These are phyloP conservation scores for Brotula barbata DNA, from an alignment of 2,797 vertebrate species.

Conservation along the genomic window DNA sequence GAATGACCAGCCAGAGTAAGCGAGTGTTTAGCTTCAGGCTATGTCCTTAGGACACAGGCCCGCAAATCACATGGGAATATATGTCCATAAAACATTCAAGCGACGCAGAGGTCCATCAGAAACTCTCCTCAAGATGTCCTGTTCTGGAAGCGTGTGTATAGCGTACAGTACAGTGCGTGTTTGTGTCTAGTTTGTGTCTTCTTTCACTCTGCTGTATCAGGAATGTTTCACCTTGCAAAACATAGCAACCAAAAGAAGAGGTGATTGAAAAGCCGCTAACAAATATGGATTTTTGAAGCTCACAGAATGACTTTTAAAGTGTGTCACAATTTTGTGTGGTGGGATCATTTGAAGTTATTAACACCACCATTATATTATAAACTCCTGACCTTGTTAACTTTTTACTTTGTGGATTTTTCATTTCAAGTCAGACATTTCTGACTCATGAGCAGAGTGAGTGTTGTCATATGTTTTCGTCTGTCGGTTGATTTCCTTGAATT, in stretches of 20 bases:
- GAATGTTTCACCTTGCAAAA: constrained; percentile 71
- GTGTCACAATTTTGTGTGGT: no score
- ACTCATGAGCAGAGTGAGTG: no score
- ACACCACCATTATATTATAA: no score
- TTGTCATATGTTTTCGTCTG: no score
- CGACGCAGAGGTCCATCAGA: constrained; percentile 75
- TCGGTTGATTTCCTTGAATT: no score
- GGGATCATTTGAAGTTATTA: no score
- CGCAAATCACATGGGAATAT: constrained; percentile 81
- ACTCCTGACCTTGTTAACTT: no score
- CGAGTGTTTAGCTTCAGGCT: constrained; percentile 85
- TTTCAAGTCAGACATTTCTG: no score
- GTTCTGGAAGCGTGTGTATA: constrained; percentile 27
- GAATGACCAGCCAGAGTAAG: constrained; percentile 73
- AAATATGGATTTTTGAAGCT: no score
- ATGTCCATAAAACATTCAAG: constrained; percentile 89
- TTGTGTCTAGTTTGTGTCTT: constrained; percentile 30
- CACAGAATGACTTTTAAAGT: no score
- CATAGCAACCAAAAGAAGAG: constrained; percentile 58
- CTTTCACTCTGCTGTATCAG: constrained; percentile 71
- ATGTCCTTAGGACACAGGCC: constrained; percentile 82
- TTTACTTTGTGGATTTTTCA: no score
- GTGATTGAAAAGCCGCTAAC: constrained; percentile 62
- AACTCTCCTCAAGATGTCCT: constrained; percentile 46
- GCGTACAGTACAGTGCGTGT: constrained; percentile 13